Conservation (phyloP, 1,140 invertebrate genomes). For the Drosophila lini region DNA sequence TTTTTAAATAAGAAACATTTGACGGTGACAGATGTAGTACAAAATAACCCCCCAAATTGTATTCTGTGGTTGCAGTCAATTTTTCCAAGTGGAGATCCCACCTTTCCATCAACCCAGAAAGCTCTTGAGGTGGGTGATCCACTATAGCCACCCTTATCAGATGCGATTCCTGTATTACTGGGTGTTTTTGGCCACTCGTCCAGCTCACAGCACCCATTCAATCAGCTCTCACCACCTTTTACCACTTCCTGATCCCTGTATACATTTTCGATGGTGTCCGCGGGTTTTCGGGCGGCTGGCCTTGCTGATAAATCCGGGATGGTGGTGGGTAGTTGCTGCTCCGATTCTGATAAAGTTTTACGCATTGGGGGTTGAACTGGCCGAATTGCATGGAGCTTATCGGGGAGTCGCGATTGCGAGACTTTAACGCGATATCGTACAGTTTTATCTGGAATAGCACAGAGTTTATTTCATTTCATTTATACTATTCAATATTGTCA, state of each 20-base stretch:
- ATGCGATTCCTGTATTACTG: conserved; percentile 15
- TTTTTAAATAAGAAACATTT: neutral
- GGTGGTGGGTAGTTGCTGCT: conserved; percentile 43
- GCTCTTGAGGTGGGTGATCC: conserved; percentile 23
- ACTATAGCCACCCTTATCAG: conserved; percentile 27
- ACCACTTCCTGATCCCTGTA: conserved; percentile 22
- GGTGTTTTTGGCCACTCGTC: conserved; percentile 5
- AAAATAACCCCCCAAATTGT: neutral
- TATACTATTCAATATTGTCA: conserved; percentile 8
- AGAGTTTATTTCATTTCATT: neutral
- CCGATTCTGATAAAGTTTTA: conserved; percentile 57
- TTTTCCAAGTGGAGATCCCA: conserved; percentile 25
- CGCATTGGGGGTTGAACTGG: conserved; percentile 59
- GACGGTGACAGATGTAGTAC: rapidly evolving
- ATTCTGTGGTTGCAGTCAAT: neutral
- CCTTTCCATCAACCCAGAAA: neutral
- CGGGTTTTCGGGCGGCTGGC: conserved; percentile 6
- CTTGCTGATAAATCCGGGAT: conserved; percentile 38
- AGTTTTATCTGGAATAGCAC: conserved; percentile 25
- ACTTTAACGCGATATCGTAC: conserved; percentile 17
- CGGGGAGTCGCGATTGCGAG: conserved; percentile 26
- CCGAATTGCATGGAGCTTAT: conserved; percentile 44
- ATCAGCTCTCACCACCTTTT: conserved; percentile 37
- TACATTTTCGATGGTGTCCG: conserved; percentile 23
- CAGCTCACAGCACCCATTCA: conserved; percentile 20